Conservation (phyloP, 2,888 invertebrate species). For the Pachycephus smyrnensis region DNA sequence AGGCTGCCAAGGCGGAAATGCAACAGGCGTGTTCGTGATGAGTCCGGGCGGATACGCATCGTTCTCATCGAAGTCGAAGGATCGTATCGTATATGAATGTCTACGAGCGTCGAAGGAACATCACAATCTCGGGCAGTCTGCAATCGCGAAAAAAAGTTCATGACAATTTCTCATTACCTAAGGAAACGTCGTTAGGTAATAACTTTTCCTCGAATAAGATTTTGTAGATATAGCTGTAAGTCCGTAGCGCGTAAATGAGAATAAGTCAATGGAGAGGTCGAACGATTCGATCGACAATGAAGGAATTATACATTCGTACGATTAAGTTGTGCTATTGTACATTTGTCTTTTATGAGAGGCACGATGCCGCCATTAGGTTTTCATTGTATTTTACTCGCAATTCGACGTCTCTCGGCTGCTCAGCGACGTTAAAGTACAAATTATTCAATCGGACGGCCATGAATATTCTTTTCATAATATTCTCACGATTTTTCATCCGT, state of each 20-base stretch:
- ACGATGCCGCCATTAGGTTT: constrained; percentile 23
- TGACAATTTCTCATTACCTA: constrained; percentile 49
- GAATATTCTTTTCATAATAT: constrained; percentile 28
- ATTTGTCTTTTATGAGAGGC: constrained; percentile 31
- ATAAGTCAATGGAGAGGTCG: constrained; percentile 14
- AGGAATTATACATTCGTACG: constrained; percentile 32
- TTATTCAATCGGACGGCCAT: constrained; percentile 35
- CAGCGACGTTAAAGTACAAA: constrained; percentile 42
- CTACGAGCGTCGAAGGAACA: background rate
- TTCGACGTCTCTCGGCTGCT: constrained; percentile 36
- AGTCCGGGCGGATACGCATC: constrained; percentile 31
- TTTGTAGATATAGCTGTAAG: constrained; percentile 57
- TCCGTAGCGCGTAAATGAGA: constrained; percentile 21
- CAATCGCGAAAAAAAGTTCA: constrained; percentile 42
- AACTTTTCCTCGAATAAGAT: constrained; percentile 40
- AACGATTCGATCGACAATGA: constrained; percentile 28
- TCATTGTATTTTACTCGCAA: constrained; percentile 15
- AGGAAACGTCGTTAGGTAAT: constrained; percentile 43
- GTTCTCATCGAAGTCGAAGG: constrained; percentile 1
- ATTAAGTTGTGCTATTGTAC: constrained; percentile 34
- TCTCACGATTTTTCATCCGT: background rate
- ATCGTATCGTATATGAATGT: background rate
- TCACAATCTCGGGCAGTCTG: constrained; percentile 29
- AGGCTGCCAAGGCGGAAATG: constrained; percentile 71
- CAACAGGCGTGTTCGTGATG: constrained; percentile 69